phyloP scores from a whole-genome alignment of 1,140 invertebrate species.

The Tetragnatha versicolor region DNA sequence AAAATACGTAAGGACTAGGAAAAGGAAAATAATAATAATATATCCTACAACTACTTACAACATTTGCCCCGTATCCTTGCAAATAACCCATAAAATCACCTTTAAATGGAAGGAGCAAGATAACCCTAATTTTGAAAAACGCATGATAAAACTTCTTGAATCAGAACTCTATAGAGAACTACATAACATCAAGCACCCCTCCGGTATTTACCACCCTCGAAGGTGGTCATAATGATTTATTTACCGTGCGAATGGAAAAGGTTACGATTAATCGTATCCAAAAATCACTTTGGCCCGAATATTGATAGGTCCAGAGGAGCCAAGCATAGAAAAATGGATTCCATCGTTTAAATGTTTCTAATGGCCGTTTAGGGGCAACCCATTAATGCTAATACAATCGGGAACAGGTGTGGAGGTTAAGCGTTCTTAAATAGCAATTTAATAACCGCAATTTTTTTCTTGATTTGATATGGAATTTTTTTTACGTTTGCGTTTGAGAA shows the following conservation, averaged over 20 bases:
- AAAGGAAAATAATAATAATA: no score
- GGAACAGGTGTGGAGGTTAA: constrained; percentile 17
- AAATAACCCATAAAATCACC: no score
- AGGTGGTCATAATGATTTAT: constrained; percentile 15
- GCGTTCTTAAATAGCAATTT: constrained; percentile 46
- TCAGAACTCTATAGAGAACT: no score
- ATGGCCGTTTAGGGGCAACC: constrained; percentile 17
- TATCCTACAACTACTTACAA: no score
- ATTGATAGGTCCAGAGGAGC: neutral
- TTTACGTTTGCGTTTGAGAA: no score
- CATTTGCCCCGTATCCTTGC: no score
- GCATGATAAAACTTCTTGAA: no score
- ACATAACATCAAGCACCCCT: neutral
- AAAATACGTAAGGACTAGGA: no score
- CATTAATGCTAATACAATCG: constrained; percentile 44
- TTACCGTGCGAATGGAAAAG: constrained; percentile 1
- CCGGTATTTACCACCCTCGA: neutral
- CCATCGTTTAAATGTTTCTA: constrained; percentile 9
- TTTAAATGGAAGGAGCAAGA: no score
- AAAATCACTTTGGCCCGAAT: neutral
- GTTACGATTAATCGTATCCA: neutral
- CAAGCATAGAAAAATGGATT: constrained; percentile 18
- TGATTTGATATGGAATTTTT: neutral
- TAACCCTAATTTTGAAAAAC: no score
- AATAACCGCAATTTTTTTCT: constrained; percentile 26